Base-by-base conservation (phyloP, 2,113 vertebrate species). In the Callocephalon fimbriatum region DNA sequence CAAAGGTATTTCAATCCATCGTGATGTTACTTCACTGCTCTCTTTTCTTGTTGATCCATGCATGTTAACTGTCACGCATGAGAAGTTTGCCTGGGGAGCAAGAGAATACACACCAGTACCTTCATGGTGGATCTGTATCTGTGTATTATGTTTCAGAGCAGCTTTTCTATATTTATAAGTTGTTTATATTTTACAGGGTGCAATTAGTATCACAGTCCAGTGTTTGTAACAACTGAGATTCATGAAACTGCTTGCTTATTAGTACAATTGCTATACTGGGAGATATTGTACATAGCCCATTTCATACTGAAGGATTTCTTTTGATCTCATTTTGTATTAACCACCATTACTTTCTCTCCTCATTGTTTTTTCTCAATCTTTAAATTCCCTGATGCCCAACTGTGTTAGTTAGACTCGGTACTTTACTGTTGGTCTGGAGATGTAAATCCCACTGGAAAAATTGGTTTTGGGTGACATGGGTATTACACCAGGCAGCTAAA, bases 231-330 rank as follows among this genome's bases (percentile, higher is more conserved):
- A 67, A 71, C 63, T 83, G 1, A 1, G 18, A 31, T 88, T 63
- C 68, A 22, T 71, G 91, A 88, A 88, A 66, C 45, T 63, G 27
- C 38, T 6, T 58, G 32, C 8, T 95, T 56, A 90, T 92, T 90
- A 90, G 67, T 51, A 56, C 50, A 88, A 93, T 65, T 92, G 75
- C 88, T 62, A 12, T 37, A 72, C 42, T 54, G 92, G 90, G 95
- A 93, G 72, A 47, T 65, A 86, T 90, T 92, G 78, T 94, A 50
- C 90, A 92, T 86, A 96, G 75, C 38, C 62, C 79, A 92, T 95
- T 96, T 92, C 81, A 51, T 92, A 54, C 72, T 84, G 75, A 93
- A 95, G 63, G 26, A 19, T 22, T 91, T 89, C 62, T 72, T 81
- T 71, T 77, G 56, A 77, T 86, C 75, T 94, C 75, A 74, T 92